Evolutionary conservation across 2,113 vertebrate species (phyloP), one percentile per base, ranked within the genome.

Genomic region (Tupaia tana): DNA sequence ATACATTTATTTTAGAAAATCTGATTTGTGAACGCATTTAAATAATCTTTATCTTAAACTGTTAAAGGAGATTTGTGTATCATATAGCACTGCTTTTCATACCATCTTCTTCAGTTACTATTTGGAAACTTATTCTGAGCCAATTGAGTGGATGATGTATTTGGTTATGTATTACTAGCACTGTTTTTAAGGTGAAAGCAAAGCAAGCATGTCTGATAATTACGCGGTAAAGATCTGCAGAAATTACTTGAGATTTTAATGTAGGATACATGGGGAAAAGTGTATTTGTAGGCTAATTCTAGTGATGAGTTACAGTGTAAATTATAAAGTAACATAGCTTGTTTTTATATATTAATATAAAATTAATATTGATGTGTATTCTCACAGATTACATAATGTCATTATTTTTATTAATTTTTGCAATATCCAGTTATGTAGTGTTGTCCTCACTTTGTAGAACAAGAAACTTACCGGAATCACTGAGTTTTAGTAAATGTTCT

Each of bases 1-100:
- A 82, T 75, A 54, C 13, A 78, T 92, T 85, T 92, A 74, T 94
- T 3, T 34, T 78, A 19, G 66, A 94, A 95, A 90, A 95, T 59
- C 13, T 95, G 64, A 34, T 92, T 67, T 93, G n/a, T 89, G 18
- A 81, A 7, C 14, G 9, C 2, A 79, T 6, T 82, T 10, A 94
- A 84, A 87, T 84, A 56, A 66, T 58, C 12, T 89, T 87, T 81
- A 15, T 82, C 18, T 82, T 63, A 74, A 93, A 74, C 27, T 78
- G 1, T n/a, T 69, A 66, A 63, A 59, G 25, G 70, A 89, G 61
- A 81, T 73, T 71, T 63, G 8, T 54, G 2, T 59, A 24, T 59
- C 56, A 25, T 63, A 59, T 16, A 58, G 20, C 63, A 56, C 11
- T 67, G 9, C 9, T 31, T 70, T 89, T 18, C 27, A 31, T 93